Base-by-base conservation (phyloP, 2,888 invertebrate species). In the Nomada ruficornis region DNA sequence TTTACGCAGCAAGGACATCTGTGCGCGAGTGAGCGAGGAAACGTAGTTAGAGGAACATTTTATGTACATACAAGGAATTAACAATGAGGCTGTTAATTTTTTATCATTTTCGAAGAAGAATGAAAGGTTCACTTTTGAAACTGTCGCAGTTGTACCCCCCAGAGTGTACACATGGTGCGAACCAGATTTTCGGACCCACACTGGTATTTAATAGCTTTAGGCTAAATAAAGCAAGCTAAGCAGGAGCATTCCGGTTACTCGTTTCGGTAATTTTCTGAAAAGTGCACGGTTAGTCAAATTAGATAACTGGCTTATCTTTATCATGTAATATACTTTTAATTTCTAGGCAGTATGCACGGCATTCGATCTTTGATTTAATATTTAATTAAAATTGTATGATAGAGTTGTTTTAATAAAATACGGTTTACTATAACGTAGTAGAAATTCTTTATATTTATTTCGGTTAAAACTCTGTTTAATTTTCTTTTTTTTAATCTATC, bases 201-300 rank as follows among this genome's bases (percentile, higher is more conserved):
- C 59, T 4, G 47, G 29, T 70, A 26, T 36, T 70, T 63, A 70
- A 57, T 70, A 44, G 55, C 50, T 63, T 36, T 47, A 15, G 44
- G 18, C 42, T 62, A 76, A 70, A 70, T 55, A 63, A 70, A 70
- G 52, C 62, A 59, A 47, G 71, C 59, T 65, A 73, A 1, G 73
- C 52, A 42, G 65, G 20, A 47, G 15, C 23, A 26, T 57, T 50
- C 36, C n/a, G 9, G 26, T 63, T 54, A 18, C 29, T 44, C 29
- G 10, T 52, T 71, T 18, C 26, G 15, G 44, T 44, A 7, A 7
- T 26, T 63, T 54, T 4, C 18, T 15, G n/a, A 9, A 47, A 23
- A 26, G 2, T 36, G 18, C 9, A 47, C 15, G 26, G 47, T n/a
- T 59, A 13, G 3, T 42, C 1, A 36, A 36, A 36, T 36, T 9